Evolutionary conservation across 2,888 invertebrate genomes (phyloP).

Genomic region (Eupithecia tripunctaria): DNA sequence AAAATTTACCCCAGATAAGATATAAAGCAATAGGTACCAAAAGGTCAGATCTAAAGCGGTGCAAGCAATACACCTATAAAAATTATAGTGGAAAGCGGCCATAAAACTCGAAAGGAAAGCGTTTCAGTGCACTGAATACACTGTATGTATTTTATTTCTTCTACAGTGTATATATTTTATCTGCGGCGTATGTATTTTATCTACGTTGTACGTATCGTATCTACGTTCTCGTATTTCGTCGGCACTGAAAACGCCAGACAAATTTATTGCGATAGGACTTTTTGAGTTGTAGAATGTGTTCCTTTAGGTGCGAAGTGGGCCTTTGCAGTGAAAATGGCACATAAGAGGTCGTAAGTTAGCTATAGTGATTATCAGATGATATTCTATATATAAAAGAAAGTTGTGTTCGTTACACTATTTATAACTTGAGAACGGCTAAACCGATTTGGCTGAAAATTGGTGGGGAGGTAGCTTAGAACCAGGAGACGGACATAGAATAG

Average conservation of each 20-base stretch:
- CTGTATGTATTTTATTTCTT: too few relatives aligned
- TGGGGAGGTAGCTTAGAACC: too few relatives aligned
- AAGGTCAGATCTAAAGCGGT: neutral
- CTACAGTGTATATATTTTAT: neutral
- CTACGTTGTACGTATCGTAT: too few relatives aligned
- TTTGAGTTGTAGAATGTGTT: neutral
- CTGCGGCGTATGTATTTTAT: neutral
- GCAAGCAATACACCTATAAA: conserved; percentile 1
- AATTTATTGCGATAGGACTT: neutral
- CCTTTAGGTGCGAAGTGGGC: neutral
- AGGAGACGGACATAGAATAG: too few relatives aligned
- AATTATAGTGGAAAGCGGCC: neutral
- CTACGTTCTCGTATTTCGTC: neutral
- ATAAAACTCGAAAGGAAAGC: neutral
- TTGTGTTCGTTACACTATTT: too few relatives aligned
- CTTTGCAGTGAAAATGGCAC: neutral
- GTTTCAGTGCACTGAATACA: neutral
- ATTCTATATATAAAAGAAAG: too few relatives aligned
- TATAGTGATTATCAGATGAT: too few relatives aligned
- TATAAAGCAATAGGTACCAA: neutral
- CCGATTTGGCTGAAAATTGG: too few relatives aligned
- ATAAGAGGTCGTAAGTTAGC: too few relatives aligned
- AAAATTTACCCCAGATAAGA: neutral
- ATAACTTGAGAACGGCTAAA: too few relatives aligned
- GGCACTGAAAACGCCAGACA: neutral